phyloP scores from a whole-genome alignment of 2,797 vertebrate species.

The Aphelocoma californica region DNA sequence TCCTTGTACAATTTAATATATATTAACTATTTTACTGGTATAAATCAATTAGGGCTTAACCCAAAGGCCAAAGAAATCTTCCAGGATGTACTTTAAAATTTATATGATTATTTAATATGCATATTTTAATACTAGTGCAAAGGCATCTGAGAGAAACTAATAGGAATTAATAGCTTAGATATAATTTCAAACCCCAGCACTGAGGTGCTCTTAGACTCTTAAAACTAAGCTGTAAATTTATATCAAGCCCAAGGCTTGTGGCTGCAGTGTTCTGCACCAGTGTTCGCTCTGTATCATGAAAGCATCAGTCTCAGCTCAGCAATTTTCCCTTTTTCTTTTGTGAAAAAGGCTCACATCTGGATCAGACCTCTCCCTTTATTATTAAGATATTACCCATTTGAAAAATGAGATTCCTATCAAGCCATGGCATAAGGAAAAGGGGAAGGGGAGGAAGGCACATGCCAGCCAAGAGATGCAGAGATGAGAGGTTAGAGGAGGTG shows the following conservation, averaged over 20 bases:
- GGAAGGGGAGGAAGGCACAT: background rate
- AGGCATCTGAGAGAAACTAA: constrained; percentile 20
- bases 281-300: background rate
- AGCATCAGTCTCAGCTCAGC: background rate
- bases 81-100: constrained; percentile 9
- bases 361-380: background rate
- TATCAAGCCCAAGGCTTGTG: background rate
- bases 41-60: constrained; percentile 39
- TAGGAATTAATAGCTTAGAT: constrained; percentile 12
- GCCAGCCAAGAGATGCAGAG: background rate
- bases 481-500: constrained; percentile 9
- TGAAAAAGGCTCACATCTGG: background rate
- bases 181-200: background rate
- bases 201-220: background rate
- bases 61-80: constrained; percentile 12
- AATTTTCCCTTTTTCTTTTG: background rate
- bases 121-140: constrained; percentile 6
- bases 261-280: background rate
- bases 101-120: constrained; percentile 12
- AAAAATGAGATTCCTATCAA: background rate
- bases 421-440: background rate
- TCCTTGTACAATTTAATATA: background rate
- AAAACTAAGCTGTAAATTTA: background rate
- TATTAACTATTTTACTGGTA: background rate
- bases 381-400: background rate